Evolutionary conservation across 1,140 invertebrate genomes (phyloP), one percentile per base, ranked within the genome.

Genomic region (Pseudomyrmex dendroicus): DNA sequence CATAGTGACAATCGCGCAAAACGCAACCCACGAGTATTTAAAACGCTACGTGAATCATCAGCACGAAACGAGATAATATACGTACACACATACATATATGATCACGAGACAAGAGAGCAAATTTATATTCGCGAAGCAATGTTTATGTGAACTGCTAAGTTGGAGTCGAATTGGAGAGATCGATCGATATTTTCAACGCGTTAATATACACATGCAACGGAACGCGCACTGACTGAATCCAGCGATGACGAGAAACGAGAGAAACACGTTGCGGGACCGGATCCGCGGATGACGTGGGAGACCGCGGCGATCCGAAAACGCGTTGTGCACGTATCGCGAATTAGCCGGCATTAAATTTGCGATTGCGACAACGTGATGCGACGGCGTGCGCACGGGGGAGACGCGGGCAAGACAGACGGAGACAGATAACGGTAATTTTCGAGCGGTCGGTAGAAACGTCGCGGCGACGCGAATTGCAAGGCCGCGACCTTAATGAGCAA

Each of bases 401-500:
- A 46, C 48, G 50, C 54, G 54, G 17, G 9, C 1, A 44, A 44
- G 54, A 67, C 13, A 48, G 52, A 80, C 76, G 20, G 82, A 66
- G 67, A 82, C 82, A 89, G 88, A 89, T 89, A 89, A 89, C 88
- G 88, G 87, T 89, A 89, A 86, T 89, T 77, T 35, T 86, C 74
- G 20, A 52, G 56, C 67, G 63, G 13, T 46, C 15, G 82, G 72
- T 57, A 57, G 76, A 63, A 52, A 89, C 89, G 84, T 86, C 54
- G 83, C 84, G 90, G 77, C 88, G 83, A 86, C 89, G 90, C 88
- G 87, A 90, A 89, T 88, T 82, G 89, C 91, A 92, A 92, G 91
- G 91, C 89, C 91, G 90, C 91, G 92, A 92, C 92, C 91, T 92
- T 91, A 92, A 92, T 92, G 90, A 92, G 90, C 89, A 92, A 91